phyloP scores from a whole-genome alignment of 2,113 vertebrate species.

The Apus apus region DNA sequence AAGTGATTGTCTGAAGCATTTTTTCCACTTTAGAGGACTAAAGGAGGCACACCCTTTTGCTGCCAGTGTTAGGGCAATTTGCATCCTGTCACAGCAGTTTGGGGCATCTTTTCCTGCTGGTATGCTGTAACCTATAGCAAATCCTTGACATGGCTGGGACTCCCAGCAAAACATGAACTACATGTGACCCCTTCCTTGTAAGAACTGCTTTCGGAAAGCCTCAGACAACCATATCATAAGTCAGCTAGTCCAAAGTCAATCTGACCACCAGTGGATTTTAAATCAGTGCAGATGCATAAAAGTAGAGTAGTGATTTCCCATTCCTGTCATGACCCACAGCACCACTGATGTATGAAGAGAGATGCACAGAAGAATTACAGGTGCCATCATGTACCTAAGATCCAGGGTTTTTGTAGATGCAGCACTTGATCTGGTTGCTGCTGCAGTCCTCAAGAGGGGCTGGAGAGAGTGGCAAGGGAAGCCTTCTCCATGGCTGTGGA shows the following conservation, averaged over 20 bases:
- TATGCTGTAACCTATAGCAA: neutral
- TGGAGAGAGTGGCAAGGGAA: neutral
- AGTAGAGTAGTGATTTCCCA: neutral
- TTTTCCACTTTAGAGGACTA: neutral
- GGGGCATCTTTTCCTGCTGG: neutral
- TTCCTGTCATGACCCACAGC: neutral
- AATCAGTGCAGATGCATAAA: neutral
- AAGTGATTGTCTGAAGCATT: neutral
- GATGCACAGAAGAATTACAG: neutral
- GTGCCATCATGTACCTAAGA: neutral
- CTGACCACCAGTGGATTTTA: neutral
- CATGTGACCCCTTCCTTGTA: neutral
- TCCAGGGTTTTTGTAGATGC: neutral
- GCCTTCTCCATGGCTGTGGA: accelerated
- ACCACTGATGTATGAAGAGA: neutral
- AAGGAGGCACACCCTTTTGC: neutral
- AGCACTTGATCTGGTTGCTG: neutral
- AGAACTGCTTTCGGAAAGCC: neutral
- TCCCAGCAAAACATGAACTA: neutral
- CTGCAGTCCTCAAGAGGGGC: neutral
- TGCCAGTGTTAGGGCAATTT: neutral
- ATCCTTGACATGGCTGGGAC: neutral
- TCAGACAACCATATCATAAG: neutral
- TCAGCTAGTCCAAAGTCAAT: neutral
- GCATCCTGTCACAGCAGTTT: neutral